Evolutionary conservation across 1,140 invertebrate species (phyloP), one percentile per base, ranked within the genome.

Genomic region (Oncopodura yosiiana): DNA sequence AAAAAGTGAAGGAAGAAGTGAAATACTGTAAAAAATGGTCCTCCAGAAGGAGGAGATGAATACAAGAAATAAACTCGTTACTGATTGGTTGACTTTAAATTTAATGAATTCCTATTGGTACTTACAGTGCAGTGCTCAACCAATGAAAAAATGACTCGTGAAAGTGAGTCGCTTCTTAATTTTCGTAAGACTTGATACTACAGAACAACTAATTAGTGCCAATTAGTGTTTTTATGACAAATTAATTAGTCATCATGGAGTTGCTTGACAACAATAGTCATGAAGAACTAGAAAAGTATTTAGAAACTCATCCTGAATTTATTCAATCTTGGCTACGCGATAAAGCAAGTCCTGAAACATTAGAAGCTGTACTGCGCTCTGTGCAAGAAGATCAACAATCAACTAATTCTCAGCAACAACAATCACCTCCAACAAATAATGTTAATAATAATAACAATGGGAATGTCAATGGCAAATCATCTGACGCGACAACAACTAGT

Each of bases 251-350:
- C n/a, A 34, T n/a, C 8, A 34, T 34, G 30, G 30, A 34, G 14
- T n/a, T 34, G 14, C 8, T 9, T 34, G 14, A 34, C n/a, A 34
- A 9, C 30, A 21, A 24, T 0, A 30, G 12, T 8, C 29, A 39
- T 21, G 18, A 36, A 5, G 49, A 44, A 42, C 45, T 61, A 4
- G 45, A 42, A 26, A 29, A 45, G 11, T 61, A 58, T 34, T 67
- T 81, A 21, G 74, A 76, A 57, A 70, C 74, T 24, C 79, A 83
- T 68, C 74, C 77, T 2, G 70, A 71, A 24, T 68, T 77, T 14
- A 71, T 80, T 23, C 82, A 85, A 66, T 74, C 74, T 55, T 88
- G 85, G 83, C 69, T 87, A 27, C 74, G 76, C 30, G 80, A 86
- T 38, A 80, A 81, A 65, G 83, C 83, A 0, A 78, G 77, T 52